Evolutionary conservation across 2,113 vertebrate species (phyloP).

Genomic region (Eleginops maclovinus): DNA sequence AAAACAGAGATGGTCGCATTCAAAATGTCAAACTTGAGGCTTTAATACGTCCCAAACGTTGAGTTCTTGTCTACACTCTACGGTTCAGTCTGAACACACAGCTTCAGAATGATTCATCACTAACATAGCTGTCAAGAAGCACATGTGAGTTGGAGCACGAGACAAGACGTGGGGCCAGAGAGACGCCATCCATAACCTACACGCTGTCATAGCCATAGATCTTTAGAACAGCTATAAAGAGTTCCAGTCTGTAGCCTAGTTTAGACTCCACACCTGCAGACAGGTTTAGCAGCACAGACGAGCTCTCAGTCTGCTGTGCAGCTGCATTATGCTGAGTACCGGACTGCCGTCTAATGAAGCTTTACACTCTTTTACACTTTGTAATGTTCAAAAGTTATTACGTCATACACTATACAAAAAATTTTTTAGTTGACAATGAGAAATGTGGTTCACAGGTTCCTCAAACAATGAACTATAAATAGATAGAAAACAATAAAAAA

Average conservation of each 20-base stretch:
- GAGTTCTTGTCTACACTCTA: too few species aligned
- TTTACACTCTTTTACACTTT: background rate
- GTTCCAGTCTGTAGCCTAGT: conserved; percentile 5
- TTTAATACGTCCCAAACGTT: too few species aligned
- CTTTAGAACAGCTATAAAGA: conserved; percentile 19
- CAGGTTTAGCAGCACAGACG: conserved; percentile 4
- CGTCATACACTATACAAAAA: too few species aligned
- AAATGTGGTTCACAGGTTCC: too few species aligned
- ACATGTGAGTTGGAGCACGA: background rate
- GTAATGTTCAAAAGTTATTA: too few species aligned
- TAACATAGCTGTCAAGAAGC: background rate
- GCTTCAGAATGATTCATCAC: background rate
- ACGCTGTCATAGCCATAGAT: conserved; percentile 4
- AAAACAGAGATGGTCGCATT: too few species aligned
- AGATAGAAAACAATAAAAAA: too few species aligned
- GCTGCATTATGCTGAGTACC: conserved; percentile 16
- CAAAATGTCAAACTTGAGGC: too few species aligned
- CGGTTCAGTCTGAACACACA: background rate
- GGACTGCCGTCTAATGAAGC: conserved; percentile 4
- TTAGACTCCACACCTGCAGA: conserved; percentile 27
- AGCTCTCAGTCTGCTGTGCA: background rate
- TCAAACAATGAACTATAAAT: too few species aligned
- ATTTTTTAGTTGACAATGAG: too few species aligned
- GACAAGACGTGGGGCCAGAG: too few species aligned
- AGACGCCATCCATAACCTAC: background rate